Conservation (phyloP, 1,140 invertebrate genomes). For the Thereuonema tuberculata region DNA sequence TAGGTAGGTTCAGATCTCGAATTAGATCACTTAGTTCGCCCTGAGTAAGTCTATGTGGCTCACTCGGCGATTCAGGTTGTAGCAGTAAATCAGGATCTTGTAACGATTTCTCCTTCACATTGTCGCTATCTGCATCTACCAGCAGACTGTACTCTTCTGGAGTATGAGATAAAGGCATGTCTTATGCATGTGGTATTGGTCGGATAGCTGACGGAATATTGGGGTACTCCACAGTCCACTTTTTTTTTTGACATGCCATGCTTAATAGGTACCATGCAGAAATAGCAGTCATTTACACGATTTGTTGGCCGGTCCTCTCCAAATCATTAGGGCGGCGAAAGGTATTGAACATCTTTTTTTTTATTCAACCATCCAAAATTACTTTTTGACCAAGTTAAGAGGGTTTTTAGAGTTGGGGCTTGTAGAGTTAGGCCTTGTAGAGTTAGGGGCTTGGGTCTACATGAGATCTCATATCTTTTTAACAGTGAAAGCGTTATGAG, state of each 20-base stretch:
- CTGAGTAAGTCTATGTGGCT: constrained; percentile 12
- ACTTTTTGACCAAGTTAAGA: no score
- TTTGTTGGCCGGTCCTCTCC: constrained; percentile 13
- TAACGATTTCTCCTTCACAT: not conserved
- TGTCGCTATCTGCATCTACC: not conserved
- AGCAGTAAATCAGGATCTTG: not conserved
- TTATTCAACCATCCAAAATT: not conserved
- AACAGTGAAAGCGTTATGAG: no score
- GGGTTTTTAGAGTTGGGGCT: no score
- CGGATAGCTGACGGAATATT: constrained; percentile 12
- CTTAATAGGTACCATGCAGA: constrained; percentile 13
- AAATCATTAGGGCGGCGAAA: constrained; percentile 12
- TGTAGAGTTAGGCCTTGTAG: no score
- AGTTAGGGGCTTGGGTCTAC: no score
- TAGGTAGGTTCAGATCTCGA: constrained; percentile 13
- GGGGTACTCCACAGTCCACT: constrained; percentile 8
- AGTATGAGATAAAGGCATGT: not conserved
- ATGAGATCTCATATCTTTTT: no score
- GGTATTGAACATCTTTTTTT: not conserved
- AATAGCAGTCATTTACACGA: constrained; percentile 17
- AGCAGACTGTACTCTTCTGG: not conserved
- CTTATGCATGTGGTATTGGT: constrained; percentile 1
- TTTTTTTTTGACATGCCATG: constrained; percentile 3
- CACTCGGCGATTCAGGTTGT: constrained; percentile 1
- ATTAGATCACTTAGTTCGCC: constrained; percentile 14